Conservation (phyloP, 1,140 invertebrate genomes). For the Drosophila bocqueti region DNA sequence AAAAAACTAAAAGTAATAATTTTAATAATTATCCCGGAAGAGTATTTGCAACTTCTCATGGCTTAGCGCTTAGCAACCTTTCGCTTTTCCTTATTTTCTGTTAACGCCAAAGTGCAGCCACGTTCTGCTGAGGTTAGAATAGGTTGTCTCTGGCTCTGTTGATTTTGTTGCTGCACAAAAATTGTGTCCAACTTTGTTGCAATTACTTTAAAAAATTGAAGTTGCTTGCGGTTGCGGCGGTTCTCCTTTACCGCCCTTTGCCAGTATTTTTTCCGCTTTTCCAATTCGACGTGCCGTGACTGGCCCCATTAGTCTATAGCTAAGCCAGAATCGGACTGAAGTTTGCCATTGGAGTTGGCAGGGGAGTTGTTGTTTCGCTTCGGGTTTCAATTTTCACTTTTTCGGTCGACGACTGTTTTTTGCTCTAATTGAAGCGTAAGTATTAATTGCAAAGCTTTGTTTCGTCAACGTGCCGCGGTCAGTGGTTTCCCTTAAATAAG, state of each 20-base stretch:
- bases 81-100: constrained; percentile 10
- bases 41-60: not conserved
- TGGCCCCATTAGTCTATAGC: constrained; percentile 66
- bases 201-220: constrained; percentile 84
- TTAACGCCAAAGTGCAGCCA: constrained; percentile 19
- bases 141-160: constrained; percentile 30
- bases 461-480: constrained; percentile 57
- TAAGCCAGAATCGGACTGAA: constrained; percentile 25
- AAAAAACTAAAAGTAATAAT: not conserved
- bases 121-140: constrained; percentile 49
- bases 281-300: constrained; percentile 48
- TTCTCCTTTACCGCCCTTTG: constrained; percentile 30
- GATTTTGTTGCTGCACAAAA: constrained; percentile 54
- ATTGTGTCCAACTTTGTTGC: constrained; percentile 78
- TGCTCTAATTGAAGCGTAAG: constrained; percentile 74
- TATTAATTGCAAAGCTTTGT: constrained; percentile 80
- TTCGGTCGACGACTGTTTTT: constrained; percentile 48
- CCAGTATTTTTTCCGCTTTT: constrained; percentile 17
- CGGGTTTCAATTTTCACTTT: constrained; percentile 77
- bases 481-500: constrained; percentile 29
- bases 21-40: not conserved
- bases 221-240: constrained; percentile 73
- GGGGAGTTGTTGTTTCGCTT: constrained; percentile 41
- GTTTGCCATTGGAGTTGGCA: constrained; percentile 15
- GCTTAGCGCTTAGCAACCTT: not conserved